Conservation (phyloP, 2,113 vertebrate species). For the Trogon surrucura region DNA sequence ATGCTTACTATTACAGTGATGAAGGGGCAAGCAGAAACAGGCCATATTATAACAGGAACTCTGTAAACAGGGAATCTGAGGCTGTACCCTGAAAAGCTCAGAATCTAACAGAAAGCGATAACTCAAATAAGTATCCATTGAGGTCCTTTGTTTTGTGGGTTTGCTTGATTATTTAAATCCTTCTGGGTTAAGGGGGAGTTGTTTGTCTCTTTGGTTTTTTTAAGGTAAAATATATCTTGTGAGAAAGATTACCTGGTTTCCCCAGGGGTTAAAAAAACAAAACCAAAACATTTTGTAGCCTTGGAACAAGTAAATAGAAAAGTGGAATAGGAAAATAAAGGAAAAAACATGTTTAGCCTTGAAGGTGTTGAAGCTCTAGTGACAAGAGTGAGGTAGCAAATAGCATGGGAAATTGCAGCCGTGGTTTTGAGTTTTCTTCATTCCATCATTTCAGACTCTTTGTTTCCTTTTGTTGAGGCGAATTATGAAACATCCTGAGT, state of each 20-base stretch:
- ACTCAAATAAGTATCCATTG: not conserved
- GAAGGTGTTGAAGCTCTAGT: not conserved
- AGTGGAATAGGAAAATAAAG: not conserved
- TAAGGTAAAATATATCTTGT: not conserved
- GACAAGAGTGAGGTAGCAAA: not conserved
- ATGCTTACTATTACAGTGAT: not conserved
- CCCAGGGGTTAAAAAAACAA: not conserved
- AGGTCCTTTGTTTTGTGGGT: not conserved
- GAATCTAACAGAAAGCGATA: not conserved
- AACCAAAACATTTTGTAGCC: not conserved
- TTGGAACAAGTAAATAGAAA: not conserved
- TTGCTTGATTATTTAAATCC: not conserved
- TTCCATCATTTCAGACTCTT: not conserved
- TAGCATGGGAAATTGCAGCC: not conserved
- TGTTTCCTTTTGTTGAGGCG: not conserved
- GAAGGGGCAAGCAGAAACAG: not conserved
- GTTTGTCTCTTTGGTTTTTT: not conserved
- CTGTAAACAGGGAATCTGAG: not conserved
- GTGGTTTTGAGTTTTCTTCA: not conserved
- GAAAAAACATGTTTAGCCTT: not conserved
- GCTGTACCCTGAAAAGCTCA: not conserved
- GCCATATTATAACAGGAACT: not conserved
- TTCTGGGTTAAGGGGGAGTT: not conserved
- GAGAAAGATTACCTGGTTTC: not conserved
- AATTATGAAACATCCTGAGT: accelerated